Evolutionary conservation across 2,797 vertebrate species (phyloP), one percentile per base, ranked within the genome.

Genomic region (Thalassophryne amazonica): DNA sequence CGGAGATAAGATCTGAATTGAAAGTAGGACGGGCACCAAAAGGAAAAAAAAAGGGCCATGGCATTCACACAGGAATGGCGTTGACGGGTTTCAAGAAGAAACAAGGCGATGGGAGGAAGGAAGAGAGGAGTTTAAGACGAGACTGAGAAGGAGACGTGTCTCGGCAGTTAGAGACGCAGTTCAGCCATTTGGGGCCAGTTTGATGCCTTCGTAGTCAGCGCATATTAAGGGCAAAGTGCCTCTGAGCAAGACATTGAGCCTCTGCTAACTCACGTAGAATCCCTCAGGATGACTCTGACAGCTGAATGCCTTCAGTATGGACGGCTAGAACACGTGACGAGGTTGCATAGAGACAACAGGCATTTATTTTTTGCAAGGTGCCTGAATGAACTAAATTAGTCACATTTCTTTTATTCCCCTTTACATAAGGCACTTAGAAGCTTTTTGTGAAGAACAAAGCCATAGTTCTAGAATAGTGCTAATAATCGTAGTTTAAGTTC

Each of bases 51-150:
- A 70, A 54, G 16, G 41, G 53, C 56, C 48, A 62, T 65, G 54
- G 59, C 24, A 2, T 25, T 42, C 42, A 36, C 27, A 3, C 19
- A 63, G 30, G 17, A 45, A 23, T 4, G 24, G 43, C 56, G 59
- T 43, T 76, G 58, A 73, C 52, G 39, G 33, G 54, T 52, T 64
- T 60, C 18, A 60, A n/a, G n/a, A n/a, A n/a, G n/a, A n/a, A n/a
- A n/a, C n/a, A n/a, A n/a, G n/a, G n/a, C n/a, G n/a, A n/a, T n/a
- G n/a, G n/a, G n/a, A n/a, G n/a, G n/a, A n/a, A n/a, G 57, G 37
- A 54, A 22, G 12, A 28, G 17, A 53, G 17, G 42, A 55, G 50
- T 53, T 43, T 19, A 30, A 4, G 2, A 45, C 1, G 36, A 31
- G 11, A 40, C 35, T 14, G 17, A 3, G 22, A 38, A 23, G n/a